Percentiles rank a stretch among this genome's conserved stretches.
Conservation (phyloP, 1,140 invertebrate genomes). For the Aphelinus atriplicis region DNA sequence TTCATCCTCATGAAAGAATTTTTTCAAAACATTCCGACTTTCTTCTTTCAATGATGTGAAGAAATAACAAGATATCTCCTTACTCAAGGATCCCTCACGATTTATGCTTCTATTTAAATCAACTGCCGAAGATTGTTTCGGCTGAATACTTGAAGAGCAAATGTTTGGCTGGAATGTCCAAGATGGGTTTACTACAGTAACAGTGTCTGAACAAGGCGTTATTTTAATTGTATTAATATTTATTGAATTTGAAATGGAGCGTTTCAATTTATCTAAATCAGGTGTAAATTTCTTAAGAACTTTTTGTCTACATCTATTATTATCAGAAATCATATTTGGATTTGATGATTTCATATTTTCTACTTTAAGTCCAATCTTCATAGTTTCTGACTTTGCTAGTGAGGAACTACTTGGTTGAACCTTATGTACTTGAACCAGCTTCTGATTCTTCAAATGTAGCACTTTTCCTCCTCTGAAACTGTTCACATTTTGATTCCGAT, state of each 20-base stretch:
- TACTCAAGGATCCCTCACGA: background rate
- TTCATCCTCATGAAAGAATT: slow-evolving; percentile 7
- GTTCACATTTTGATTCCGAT: background rate
- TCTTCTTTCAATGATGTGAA: background rate
- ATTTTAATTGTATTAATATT: too few species aligned
- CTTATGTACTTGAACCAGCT: background rate
- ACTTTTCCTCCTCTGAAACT: background rate
- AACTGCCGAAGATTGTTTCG: background rate
- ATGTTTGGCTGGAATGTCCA: too few species aligned
- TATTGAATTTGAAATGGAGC: background rate
- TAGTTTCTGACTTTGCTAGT: background rate
- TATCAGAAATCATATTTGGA: background rate
- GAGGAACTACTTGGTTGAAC: background rate
- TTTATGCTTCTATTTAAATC: background rate
- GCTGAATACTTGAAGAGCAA: too few species aligned
- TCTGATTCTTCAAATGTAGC: background rate
- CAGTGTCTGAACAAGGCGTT: too few species aligned
- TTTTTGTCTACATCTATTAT: background rate
- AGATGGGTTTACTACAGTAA: too few species aligned
- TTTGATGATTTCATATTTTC: background rate
- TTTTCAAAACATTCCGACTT: background rate
- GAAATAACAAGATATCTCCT: background rate
- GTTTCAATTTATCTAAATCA: background rate
- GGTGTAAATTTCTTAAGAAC: background rate
- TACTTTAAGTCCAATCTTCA: background rate